Conservation (phyloP, 2,113 vertebrate genomes). For the Falco punctatus region DNA sequence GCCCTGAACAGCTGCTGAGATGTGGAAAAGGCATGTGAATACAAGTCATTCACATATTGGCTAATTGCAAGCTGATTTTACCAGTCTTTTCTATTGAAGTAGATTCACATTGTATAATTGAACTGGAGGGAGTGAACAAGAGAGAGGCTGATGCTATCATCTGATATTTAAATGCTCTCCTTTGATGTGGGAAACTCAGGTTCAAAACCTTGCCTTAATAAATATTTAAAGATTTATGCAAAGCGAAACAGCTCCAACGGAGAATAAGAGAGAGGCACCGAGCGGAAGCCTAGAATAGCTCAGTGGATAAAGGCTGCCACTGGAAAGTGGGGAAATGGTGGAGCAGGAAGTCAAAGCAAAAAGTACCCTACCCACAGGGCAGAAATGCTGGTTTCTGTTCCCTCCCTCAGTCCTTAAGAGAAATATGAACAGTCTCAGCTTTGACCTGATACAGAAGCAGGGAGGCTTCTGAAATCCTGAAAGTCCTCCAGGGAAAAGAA, state of each 20-base stretch:
- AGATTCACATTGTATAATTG: neutral
- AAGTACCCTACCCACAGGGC: neutral
- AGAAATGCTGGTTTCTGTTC: neutral
- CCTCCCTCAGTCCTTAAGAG: neutral
- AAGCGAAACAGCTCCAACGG: neutral
- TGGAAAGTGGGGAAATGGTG: neutral
- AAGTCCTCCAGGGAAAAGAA: neutral
- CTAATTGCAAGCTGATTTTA: neutral
- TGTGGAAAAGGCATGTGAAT: neutral
- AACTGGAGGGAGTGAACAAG: neutral
- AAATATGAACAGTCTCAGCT: neutral
- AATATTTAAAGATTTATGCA: slow-evolving; percentile 33
- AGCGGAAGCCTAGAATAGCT: neutral
- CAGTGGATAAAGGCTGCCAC: neutral
- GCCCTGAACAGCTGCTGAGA: neutral
- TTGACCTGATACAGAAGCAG: neutral
- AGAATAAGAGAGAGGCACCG: neutral
- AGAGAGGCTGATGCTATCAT: neutral
- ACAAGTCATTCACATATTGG: neutral
- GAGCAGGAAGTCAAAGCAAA: neutral
- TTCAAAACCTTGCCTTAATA: slow-evolving; percentile 34
- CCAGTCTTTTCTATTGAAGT: neutral
- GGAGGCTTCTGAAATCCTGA: neutral
- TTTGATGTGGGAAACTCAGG: slow-evolving; percentile 22
- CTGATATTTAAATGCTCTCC: neutral